Evolutionary conservation across 2,113 vertebrate genomes (phyloP), one percentile per base, ranked within the genome.

Genomic region (Oenanthe melanoleuca): DNA sequence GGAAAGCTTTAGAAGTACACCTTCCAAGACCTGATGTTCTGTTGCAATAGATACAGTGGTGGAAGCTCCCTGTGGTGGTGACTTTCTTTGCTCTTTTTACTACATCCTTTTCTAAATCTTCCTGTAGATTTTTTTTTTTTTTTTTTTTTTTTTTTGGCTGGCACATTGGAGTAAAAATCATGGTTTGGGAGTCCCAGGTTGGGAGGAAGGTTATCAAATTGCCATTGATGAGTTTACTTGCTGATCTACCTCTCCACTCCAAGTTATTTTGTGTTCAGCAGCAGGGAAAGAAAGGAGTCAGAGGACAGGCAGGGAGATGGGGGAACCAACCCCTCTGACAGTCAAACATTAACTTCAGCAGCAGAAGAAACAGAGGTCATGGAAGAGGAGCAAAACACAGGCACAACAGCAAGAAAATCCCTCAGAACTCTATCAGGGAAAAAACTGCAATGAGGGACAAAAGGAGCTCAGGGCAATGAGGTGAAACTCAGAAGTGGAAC

Each of bases 401-500:
- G 38, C 22, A 49, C 53, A 75, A 75, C 57, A 91, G 88, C 60
- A 69, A 85, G 82, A 79, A 28, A 56, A 29, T 6, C 25, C 31
- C 81, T 96, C 8, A 85, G 70, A 95, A 92, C 61, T 92, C n/a
- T 6, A 72, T 44, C 28, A 73, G 71, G 57, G 73, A 65, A 69
- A 74, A 75, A 71, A 60, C 1, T 49, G 31, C 57, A 61, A 0
- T 4, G 85, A 80, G 52, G 23, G 25, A 81, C 1, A 1, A 28
- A 17, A 93, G 66, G 33, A 73, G 15, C 66, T 82, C 22, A 38
- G 69, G 92, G 81, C 93, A 94, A 80, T 21, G 45, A 89, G 90
- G 90, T 87, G 87, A 92, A 67, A 56, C 78, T 85, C 84, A 64
- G 78, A 91, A 95, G 65, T n/a, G 57, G 72, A 94, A 93, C 72